Conservation (phyloP, 1,140 invertebrate species). For the Lycorma delicatula region DNA sequence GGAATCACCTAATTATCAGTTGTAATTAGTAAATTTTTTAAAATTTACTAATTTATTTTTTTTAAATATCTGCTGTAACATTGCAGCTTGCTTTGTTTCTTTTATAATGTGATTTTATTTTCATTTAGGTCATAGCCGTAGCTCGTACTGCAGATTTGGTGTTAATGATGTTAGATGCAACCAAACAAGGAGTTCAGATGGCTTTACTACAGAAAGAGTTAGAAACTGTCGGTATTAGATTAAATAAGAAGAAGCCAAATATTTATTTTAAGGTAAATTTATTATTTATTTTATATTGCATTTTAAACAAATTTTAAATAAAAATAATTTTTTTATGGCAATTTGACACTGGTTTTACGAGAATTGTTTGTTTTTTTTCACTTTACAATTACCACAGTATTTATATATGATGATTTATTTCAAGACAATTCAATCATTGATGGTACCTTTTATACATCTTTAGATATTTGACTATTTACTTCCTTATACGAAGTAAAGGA, state of each 20-base stretch:
- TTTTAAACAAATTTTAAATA: too few relatives aligned
- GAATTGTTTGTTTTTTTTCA: too few relatives aligned
- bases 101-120: background rate
- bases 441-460: too few relatives aligned
- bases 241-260: slow-evolving; percentile 91
- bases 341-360: too few relatives aligned
- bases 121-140: slow-evolving; percentile 81
- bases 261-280: slow-evolving; percentile 93
- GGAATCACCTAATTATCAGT: background rate
- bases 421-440: too few relatives aligned
- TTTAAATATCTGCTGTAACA: background rate
- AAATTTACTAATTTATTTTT: background rate
- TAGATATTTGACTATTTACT: too few relatives aligned
- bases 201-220: slow-evolving; percentile 85
- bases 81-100: background rate
- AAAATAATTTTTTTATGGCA: too few relatives aligned
- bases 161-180: slow-evolving; percentile 98
- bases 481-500: too few relatives aligned
- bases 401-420: too few relatives aligned
- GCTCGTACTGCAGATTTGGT: slow-evolving; percentile 93
- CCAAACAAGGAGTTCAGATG: slow-evolving; percentile 91
- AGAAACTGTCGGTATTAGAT: slow-evolving; percentile 90
- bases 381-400: too few relatives aligned
- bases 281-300: too few relatives aligned
- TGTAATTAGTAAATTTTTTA: background rate